Base-by-base conservation (phyloP, 2,888 invertebrate genomes). In the Lycophotia porphyrea region DNA sequence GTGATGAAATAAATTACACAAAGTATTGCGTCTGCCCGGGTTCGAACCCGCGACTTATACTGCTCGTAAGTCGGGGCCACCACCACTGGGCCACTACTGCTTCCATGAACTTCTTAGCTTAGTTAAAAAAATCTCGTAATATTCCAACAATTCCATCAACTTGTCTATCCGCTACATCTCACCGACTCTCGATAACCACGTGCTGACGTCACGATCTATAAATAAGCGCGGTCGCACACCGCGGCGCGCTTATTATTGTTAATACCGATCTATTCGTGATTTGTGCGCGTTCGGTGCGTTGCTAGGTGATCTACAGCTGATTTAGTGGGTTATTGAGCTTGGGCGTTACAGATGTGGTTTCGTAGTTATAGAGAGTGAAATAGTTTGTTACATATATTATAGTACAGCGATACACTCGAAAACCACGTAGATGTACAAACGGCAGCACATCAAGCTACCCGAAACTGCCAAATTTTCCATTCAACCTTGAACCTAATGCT, bases 221-320 rank as follows among this genome's bases (percentile, higher is more conserved):
- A 78, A 86, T 86, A 86, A 72, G 31, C 68, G 47, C n/a, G 77
- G 79, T 74, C 80, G 80, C 74, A 76, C 71, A 74, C 63, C 44
- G 73, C 71, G n/a, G 71, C 70, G 36, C 60, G 65, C 80, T 80
- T 86, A 84, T 84, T 85, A 81, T 85, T 86, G 72, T 77, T 79
- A 76, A 76, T 81, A 76, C 71, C n/a, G n/a, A 66, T 68, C 71
- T 80, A 61, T 82, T 80, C 67, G 76, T 63, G 73, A 84, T 76
- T 81, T 66, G 74, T 80, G 64, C 70, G 39, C 36, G 64, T 9
- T 63, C n/a, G 7, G 39, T 39, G 18, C 34, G 86, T 86, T 86
- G 82, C 85, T 80, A 86, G 74, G 85, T 49, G 74, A 39, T 49
- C 36, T 15, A 27, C 80, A 58, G 61, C 76, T 76, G 80, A 70